A percentile compares a stretch with the other conserved stretches of the same genome.
phyloP scores from a whole-genome alignment of 1,140 invertebrate species.

The Copidosoma floridanum region DNA sequence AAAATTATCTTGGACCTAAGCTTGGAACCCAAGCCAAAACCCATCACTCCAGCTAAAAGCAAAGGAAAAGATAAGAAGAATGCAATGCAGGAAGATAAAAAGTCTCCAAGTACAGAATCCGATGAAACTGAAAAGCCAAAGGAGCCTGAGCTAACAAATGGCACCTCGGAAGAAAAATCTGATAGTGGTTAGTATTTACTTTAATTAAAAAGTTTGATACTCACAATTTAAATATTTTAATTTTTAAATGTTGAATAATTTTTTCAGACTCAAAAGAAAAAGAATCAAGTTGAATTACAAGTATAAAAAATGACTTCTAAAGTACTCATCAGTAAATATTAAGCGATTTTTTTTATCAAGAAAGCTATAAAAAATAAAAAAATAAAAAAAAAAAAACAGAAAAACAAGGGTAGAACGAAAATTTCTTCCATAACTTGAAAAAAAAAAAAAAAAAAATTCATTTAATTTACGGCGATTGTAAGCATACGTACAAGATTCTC shows the following conservation, averaged over 20 bases:
- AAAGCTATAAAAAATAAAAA: neutral
- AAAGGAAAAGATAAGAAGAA: conserved; percentile 74
- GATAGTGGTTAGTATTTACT: conserved; percentile 50
- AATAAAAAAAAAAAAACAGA: neutral
- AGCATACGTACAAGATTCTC: neutral
- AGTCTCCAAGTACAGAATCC: conserved; percentile 53
- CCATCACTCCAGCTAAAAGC: conserved; percentile 71
- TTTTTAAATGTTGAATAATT: conserved; percentile 29
- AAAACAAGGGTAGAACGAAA: neutral
- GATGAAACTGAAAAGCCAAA: conserved; percentile 62
- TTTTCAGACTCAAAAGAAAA: conserved; percentile 58
- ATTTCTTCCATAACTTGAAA: neutral
- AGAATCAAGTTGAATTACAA: conserved; percentile 55
- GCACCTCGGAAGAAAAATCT: conserved; percentile 56
- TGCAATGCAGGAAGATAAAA: conserved; percentile 67
- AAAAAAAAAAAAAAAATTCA: neutral
- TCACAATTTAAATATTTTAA: neutral
- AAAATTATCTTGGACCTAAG: conserved; percentile 82
- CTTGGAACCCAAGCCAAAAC: conserved; percentile 74
- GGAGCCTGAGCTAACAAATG: conserved; percentile 56
- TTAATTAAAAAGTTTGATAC: too few species aligned
- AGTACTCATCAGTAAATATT: conserved; percentile 5
- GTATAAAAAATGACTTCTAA: neutral
- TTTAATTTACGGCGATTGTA: neutral
- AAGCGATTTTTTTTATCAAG: too few species aligned